These are phyloP conservation scores for Hipparchia sbordonii DNA, from an alignment of 2,888 invertebrate species.

Conservation along the genomic window DNA sequence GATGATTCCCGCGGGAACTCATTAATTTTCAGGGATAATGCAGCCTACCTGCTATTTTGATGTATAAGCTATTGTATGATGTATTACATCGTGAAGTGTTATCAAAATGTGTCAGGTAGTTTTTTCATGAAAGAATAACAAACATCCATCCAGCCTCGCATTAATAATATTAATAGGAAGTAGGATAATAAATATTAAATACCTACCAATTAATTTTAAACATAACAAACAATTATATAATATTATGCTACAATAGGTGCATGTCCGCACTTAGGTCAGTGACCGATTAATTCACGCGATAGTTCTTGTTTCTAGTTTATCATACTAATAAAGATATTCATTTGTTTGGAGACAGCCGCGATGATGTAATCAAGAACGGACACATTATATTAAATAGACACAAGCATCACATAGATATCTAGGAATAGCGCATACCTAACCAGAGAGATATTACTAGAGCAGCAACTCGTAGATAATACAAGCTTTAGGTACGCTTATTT, in stretches of 20 bases:
- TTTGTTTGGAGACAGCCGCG: conserved; percentile 44
- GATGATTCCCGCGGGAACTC: too few species aligned
- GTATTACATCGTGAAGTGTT: too few species aligned
- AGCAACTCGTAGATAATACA: background rate
- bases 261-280: conserved; percentile 51
- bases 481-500: too few species aligned
- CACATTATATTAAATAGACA: conserved; percentile 21
- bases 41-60: too few species aligned
- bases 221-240: background rate
- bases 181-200: too few species aligned
- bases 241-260: conserved; percentile 22
- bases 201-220: background rate
- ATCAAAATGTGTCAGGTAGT: too few species aligned
- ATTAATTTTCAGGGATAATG: too few species aligned
- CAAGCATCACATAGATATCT: background rate
- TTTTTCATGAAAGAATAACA: too few species aligned
- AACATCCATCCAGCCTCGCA: too few species aligned
- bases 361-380: conserved; percentile 25
- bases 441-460: background rate
- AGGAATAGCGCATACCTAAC: background rate
- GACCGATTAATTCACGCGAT: conserved; percentile 69
- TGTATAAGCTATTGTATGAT: too few species aligned
- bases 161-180: too few species aligned
- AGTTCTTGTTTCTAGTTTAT: conserved; percentile 66
- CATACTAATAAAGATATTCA: conserved; percentile 70